Evolutionary conservation across 2,888 invertebrate species (phyloP), one percentile per base, ranked within the genome.

Genomic region (Pteria penguin): DNA sequence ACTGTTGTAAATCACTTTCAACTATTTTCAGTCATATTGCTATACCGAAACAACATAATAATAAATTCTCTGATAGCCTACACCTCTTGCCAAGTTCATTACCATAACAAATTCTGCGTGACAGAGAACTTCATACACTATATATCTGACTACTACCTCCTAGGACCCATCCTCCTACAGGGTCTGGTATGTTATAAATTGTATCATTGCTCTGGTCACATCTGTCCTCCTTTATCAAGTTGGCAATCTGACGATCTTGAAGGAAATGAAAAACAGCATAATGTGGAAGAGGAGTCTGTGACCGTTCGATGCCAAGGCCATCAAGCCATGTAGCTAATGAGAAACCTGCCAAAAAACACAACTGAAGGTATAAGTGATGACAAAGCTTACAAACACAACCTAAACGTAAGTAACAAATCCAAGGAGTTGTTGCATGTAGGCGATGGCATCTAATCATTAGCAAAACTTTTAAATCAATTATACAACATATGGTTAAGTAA

Each of bases 201-300:
- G 24, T 36, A 29, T 33, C 72, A 62, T 61, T 36, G 24, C 62
- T 31, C 26, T 72, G 67, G 52, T 80, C 58, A 72, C 83, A 83
- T 26, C 67, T 61, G 0, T 71, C 22, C 11, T 74, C 69, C 5
- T 61, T 60, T 32, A 83, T 54, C 67, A 80, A 75, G 11, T 74
- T 31, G 4, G 82, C 72, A 4, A 80, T 62, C n/a, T 78, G 79
- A 1, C 79, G 57, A 36, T 82, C 80, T 66, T 83, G 80, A n/a
- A 73, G 57, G 0, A 83, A 62, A 31, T 72, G 62, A 11, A 76
- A 29, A 18, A 60, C 52, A 14, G 76, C 27, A 55, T 82, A 79
- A 0, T 67, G 58, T 2, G 82, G 82, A 4, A 83, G 72, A 1
- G 63, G 63, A 32, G 57, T 29, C 8, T 58, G 70, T 45, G 45